Conservation (phyloP, 2,797 vertebrate genomes). For the Smutsia temminckii region DNA sequence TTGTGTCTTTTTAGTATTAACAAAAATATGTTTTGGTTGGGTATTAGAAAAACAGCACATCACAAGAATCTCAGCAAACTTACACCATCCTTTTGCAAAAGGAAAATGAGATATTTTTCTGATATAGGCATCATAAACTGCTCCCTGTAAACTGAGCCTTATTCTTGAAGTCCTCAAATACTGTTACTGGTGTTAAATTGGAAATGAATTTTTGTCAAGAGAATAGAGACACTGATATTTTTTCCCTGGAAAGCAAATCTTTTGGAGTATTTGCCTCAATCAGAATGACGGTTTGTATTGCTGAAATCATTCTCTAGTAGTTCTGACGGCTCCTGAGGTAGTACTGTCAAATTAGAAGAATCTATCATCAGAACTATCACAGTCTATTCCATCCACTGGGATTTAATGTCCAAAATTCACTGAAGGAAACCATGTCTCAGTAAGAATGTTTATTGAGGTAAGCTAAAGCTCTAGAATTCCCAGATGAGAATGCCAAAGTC, state of each 20-base stretch:
- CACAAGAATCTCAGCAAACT: not conserved
- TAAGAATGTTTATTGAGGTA: not conserved
- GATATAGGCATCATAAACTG: not conserved
- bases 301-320: not conserved
- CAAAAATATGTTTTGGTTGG: constrained; percentile 34
- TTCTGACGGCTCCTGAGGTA: not conserved
- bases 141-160: not conserved
- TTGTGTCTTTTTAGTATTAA: not conserved
- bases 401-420: constrained; percentile 26
- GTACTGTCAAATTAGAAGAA: not conserved
- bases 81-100: not conserved
- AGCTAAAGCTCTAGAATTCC: constrained; percentile 8
- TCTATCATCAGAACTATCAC: not conserved
- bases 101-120: not conserved
- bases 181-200: constrained; percentile 11
- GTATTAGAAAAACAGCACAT: not conserved
- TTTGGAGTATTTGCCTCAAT: not conserved
- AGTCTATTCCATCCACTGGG: not conserved
- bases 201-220: constrained; percentile 52
- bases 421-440: constrained; percentile 2
- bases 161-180: constrained; percentile 25
- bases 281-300: not conserved
- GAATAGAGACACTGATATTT: not conserved
- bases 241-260: constrained; percentile 30
- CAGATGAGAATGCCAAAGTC: not conserved